Evolutionary conservation across 2,113 vertebrate species (phyloP).

Genomic region (Proteles cristata): DNA sequence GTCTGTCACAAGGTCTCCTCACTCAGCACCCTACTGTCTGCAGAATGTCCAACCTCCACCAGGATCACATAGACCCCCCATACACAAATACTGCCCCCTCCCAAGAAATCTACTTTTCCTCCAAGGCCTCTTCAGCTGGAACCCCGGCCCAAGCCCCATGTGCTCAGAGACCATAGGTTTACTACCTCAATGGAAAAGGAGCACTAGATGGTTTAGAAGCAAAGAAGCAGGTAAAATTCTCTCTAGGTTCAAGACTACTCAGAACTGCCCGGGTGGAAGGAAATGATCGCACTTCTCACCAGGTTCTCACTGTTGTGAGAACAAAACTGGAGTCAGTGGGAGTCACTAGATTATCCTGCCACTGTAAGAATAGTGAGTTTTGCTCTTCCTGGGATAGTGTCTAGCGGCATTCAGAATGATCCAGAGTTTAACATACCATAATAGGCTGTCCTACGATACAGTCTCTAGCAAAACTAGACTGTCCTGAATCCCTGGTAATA

Average conservation of each 20-base stretch:
- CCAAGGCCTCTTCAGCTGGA: not conserved
- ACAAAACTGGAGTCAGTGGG: slow-evolving; percentile 48
- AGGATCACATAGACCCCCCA: not conserved
- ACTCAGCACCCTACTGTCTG: not conserved
- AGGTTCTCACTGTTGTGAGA: slow-evolving; percentile 58
- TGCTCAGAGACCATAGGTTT: not conserved
- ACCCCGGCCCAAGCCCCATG: not conserved
- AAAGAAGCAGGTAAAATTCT: not conserved
- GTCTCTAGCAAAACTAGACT: not conserved
- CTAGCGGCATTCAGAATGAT: not conserved
- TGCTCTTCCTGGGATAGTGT: not conserved
- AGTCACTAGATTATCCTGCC: slow-evolving; percentile 42
- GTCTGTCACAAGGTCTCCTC: not conserved
- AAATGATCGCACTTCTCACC: slow-evolving; percentile 45
- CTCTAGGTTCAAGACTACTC: not conserved
- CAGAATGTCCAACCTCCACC: not conserved
- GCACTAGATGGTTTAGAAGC: not conserved
- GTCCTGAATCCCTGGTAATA: not conserved
- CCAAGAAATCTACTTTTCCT: not conserved
- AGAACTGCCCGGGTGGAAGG: slow-evolving; percentile 38
- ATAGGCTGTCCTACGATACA: not conserved
- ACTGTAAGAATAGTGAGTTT: not conserved
- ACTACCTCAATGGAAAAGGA: not conserved
- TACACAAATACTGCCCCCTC: not conserved
- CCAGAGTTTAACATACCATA: not conserved